Conservation (phyloP, 2,888 invertebrate genomes). For the Acronicta leporina region DNA sequence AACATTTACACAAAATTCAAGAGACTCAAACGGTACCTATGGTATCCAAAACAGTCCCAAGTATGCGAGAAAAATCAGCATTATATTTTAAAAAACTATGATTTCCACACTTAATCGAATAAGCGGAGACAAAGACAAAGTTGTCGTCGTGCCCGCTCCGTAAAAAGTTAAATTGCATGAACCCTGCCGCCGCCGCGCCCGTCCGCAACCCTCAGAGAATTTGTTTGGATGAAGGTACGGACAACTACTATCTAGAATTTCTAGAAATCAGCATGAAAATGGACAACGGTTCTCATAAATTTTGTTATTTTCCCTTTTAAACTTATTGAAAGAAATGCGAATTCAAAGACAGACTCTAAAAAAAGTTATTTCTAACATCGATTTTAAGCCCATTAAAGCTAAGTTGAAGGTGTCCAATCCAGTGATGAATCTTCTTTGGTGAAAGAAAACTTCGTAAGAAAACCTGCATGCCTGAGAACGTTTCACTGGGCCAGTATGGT, state of each 20-base stretch:
- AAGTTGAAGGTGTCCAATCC: no score
- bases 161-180: constrained; percentile 81
- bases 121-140: constrained; percentile 70
- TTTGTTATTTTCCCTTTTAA: constrained; percentile 13
- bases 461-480: no score
- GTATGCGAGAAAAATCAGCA: constrained; percentile 19
- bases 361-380: no score
- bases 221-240: constrained; percentile 58
- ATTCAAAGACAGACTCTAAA: no score
- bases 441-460: no score
- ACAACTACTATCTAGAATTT: constrained; percentile 51
- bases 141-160: constrained; percentile 63
- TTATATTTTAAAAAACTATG: constrained; percentile 48
- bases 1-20: no score
- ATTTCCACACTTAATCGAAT: constrained; percentile 72
- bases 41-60: not conserved
- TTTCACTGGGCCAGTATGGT: no score
- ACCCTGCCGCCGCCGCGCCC: constrained; percentile 46
- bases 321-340: no score
- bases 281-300: constrained; percentile 28
- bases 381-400: no score
- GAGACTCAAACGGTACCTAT: no score
- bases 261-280: constrained; percentile 39
- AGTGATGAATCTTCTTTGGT: no score
- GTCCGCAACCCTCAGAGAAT: constrained; percentile 53